A percentile compares a stretch with the other conserved stretches of the same genome.
phyloP scores from a whole-genome alignment of 2,888 invertebrate species.

The Chydorus sphaericus region DNA sequence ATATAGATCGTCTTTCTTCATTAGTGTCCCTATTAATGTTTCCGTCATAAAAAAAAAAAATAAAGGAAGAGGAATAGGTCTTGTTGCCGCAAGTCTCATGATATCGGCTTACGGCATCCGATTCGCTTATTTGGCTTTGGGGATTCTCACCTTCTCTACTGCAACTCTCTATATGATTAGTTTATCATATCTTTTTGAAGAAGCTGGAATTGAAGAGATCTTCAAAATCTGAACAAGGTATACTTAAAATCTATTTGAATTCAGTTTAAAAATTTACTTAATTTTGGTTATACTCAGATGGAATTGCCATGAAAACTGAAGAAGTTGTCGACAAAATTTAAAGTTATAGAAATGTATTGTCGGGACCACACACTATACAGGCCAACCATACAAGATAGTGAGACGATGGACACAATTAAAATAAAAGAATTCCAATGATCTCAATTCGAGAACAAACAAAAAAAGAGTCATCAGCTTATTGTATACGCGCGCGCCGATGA shows the following conservation, averaged over 20 bases:
- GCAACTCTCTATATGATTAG: neutral
- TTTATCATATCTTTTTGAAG: neutral
- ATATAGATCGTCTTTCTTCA: neutral
- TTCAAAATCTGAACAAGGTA: neutral
- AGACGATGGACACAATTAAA: neutral
- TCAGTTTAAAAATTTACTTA: neutral
- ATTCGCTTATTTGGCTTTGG: neutral
- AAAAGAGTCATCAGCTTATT: too few relatives aligned
- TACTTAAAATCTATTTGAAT: neutral
- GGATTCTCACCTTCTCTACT: neutral
- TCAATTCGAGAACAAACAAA: too few relatives aligned
- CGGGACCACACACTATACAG: slow-evolving; percentile 4
- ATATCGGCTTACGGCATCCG: neutral
- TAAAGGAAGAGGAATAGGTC: neutral
- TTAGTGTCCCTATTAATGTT: neutral
- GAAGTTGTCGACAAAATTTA: too few relatives aligned
- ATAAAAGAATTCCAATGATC: too few relatives aligned
- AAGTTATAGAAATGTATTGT: slow-evolving; percentile 8
- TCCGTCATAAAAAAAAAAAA: neutral
- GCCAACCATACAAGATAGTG: slow-evolving; percentile 6
- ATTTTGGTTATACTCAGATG: neutral
- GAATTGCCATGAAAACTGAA: neutral
- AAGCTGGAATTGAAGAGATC: neutral
- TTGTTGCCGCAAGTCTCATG: neutral
- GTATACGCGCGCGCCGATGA: too few relatives aligned